Percentiles rank a stretch among this genome's conserved stretches.
Conservation (phyloP, 2,113 vertebrate genomes). For the Trichomycterus rosablanca region DNA sequence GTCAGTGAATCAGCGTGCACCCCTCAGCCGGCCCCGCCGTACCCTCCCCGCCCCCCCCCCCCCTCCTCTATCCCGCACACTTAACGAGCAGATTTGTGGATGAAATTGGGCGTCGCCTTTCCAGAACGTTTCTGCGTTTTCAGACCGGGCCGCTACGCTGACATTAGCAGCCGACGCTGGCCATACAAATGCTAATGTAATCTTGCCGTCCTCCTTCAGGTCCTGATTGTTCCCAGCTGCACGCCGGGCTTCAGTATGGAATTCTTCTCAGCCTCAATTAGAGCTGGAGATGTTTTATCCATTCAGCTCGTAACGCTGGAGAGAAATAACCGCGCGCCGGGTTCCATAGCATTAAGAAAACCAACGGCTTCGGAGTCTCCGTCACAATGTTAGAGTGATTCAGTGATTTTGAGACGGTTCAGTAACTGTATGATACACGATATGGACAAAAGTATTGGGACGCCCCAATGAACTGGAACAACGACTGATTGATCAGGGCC, state of each 20-base stretch:
- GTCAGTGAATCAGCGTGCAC: no score
- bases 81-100: constrained; percentile 37
- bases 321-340: no score
- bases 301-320: constrained; percentile 15
- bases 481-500: no score
- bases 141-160: constrained; percentile 15
- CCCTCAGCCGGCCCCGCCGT: constrained; percentile 17
- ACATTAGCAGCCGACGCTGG: constrained; percentile 39
- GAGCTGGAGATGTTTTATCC: constrained; percentile 33
- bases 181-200: constrained; percentile 53
- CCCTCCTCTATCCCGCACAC: constrained; percentile 26
- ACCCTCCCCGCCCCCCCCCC: constrained; percentile 7
- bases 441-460: no score
- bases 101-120: constrained; percentile 33
- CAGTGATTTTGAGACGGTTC: no score
- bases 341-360: no score
- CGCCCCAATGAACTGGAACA: no score
- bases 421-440: no score
- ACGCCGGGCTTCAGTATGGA: constrained; percentile 36
- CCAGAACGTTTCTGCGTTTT: constrained; percentile 40
- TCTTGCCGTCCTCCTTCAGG: constrained; percentile 47
- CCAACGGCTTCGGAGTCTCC: no score
- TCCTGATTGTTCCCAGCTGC: constrained; percentile 53
- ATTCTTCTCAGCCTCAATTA: constrained; percentile 45
- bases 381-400: no score